Percentiles rank a stretch among this genome's conserved stretches.
Evolutionary conservation across 1,140 invertebrate species (phyloP).

Genomic region (Manduca sexta): DNA sequence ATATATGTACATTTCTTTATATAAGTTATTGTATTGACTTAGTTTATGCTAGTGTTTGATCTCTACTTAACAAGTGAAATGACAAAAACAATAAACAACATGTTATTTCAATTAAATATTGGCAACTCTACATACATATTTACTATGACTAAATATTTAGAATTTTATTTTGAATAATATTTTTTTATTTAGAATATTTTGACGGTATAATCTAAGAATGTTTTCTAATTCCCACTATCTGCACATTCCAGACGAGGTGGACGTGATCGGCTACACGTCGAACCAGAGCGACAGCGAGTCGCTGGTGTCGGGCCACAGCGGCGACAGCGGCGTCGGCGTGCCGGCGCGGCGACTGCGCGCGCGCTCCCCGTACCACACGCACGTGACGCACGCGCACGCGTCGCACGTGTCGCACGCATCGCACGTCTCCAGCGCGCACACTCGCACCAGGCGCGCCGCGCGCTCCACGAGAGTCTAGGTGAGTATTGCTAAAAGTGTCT

Average conservation of each 20-base stretch:
- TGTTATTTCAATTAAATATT: too few species aligned
- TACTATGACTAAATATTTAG: too few species aligned
- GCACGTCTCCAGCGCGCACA: neutral
- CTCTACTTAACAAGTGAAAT: too few species aligned
- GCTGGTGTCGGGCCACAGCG: constrained; percentile 85
- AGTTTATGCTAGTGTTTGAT: too few species aligned
- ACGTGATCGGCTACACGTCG: constrained; percentile 90
- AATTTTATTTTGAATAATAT: too few species aligned
- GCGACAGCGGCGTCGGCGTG: constrained; percentile 85
- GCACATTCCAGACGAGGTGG: constrained; percentile 85
- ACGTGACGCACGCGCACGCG: constrained; percentile 6
- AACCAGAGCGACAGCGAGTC: constrained; percentile 90
- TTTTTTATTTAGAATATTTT: too few species aligned
- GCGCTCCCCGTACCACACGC: constrained; percentile 65
- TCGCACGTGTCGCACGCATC: constrained; percentile 11
- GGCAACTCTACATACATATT: too few species aligned
- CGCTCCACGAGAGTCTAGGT: constrained; percentile 41
- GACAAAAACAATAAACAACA: too few species aligned
- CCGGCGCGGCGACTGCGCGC: constrained; percentile 74
- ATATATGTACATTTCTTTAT: too few species aligned
- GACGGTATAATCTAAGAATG: too few species aligned
- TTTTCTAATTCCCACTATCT: neutral
- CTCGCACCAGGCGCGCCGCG: constrained; percentile 22
- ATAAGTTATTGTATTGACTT: too few species aligned
- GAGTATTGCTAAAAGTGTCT: too few species aligned